A percentile compares a stretch with the other conserved stretches of the same genome.
Evolutionary conservation across 1,140 invertebrate genomes (phyloP).

Genomic region (Anoplophora glabripennis): DNA sequence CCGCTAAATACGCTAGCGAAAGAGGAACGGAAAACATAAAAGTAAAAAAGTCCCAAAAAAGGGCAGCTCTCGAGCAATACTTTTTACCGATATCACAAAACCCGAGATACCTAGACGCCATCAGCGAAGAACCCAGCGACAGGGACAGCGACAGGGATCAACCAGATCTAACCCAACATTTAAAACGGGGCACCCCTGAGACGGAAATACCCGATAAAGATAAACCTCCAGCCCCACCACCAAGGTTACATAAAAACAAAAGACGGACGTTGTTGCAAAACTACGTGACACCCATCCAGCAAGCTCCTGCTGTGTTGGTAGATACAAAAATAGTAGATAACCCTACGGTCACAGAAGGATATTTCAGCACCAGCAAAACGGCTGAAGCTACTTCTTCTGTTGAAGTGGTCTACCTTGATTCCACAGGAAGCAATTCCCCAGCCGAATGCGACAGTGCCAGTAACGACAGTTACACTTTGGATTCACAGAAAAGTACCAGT

Average conservation of each 20-base stretch:
- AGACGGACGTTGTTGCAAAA: constrained; percentile 2
- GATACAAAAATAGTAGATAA: constrained; percentile 32
- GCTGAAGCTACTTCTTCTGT: constrained; percentile 12
- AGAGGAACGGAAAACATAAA: constrained; percentile 32
- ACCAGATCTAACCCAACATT: constrained; percentile 15
- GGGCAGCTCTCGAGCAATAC: constrained; percentile 56
- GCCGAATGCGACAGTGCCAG: neutral
- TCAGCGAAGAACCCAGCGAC: constrained; percentile 63
- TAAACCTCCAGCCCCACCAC: constrained; percentile 2
- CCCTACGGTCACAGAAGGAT: constrained; percentile 12
- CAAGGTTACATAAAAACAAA: constrained; percentile 2
- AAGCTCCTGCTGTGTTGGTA: constrained; percentile 29
- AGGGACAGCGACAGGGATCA: constrained; percentile 53
- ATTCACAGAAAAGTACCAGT: neutral
- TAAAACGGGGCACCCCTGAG: constrained; percentile 39
- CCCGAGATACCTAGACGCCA: constrained; percentile 63
- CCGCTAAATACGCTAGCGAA: constrained; percentile 32
- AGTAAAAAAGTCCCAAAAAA: constrained; percentile 53
- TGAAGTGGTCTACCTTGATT: constrained; percentile 23
- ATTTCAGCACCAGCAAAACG: neutral
- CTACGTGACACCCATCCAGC: neutral
- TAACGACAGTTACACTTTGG: constrained; percentile 1
- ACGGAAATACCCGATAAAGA: constrained; percentile 10
- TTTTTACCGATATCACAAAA: constrained; percentile 53
- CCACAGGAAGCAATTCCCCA: constrained; percentile 12